phyloP scores from a whole-genome alignment of 2,888 invertebrate species.

The Drosophila acutilabella region DNA sequence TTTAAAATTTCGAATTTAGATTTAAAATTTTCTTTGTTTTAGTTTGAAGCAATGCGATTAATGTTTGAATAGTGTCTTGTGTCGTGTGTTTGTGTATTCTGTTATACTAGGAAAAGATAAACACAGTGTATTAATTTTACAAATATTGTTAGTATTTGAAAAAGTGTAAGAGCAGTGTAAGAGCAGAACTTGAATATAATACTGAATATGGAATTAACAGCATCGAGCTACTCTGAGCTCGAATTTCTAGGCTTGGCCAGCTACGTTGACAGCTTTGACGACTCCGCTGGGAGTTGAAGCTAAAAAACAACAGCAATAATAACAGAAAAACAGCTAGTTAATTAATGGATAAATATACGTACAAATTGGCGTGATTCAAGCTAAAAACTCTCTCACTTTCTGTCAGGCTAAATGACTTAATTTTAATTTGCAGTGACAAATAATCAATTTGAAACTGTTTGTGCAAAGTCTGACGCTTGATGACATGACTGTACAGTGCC shows the following conservation, averaged over 20 bases:
- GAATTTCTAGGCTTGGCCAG: slow-evolving; percentile 13
- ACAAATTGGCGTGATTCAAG: slow-evolving; percentile 16
- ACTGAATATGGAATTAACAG: slow-evolving; percentile 13
- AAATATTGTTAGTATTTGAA: slow-evolving; percentile 17
- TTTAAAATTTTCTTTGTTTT: too few relatives aligned
- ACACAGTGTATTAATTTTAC: slow-evolving; percentile 5
- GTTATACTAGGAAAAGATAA: slow-evolving; percentile 3
- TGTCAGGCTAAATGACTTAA: slow-evolving; percentile 75
- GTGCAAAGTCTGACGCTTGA: slow-evolving; percentile 79
- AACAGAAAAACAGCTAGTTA: slow-evolving; percentile 16
- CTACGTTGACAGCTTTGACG: slow-evolving; percentile 5
- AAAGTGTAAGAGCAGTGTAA: slow-evolving; percentile 31
- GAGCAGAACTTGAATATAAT: slow-evolving; percentile 34
- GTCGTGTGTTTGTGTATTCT: neutral
- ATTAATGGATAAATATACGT: slow-evolving; percentile 29
- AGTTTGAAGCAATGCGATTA: neutral
- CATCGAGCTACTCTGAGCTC: neutral
- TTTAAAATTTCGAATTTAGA: slow-evolving; percentile 20
- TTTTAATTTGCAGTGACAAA: slow-evolving; percentile 79
- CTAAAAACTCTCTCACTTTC: slow-evolving; percentile 4
- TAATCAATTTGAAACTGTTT: slow-evolving; percentile 80
- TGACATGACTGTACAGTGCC: slow-evolving; percentile 63
- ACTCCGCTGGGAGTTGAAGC: slow-evolving; percentile 5
- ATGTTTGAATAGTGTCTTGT: neutral
- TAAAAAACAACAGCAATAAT: too few relatives aligned